A percentile compares a stretch with the other conserved stretches of the same genome.
Evolutionary conservation across 1,140 invertebrate species (phyloP).

Genomic region (Drosophila parabipectinata): DNA sequence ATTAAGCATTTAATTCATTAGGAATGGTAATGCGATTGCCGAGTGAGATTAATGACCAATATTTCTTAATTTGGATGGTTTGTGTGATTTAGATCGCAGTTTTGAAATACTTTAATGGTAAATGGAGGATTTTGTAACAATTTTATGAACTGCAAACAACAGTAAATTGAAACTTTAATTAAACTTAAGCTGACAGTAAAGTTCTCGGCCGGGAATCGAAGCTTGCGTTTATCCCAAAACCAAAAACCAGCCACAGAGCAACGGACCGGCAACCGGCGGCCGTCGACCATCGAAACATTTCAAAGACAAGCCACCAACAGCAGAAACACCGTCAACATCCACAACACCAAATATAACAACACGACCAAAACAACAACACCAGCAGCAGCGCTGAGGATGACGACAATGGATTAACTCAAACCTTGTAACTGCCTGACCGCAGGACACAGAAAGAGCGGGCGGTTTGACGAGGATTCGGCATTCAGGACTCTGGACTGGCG

Average conservation of each 20-base stretch:
- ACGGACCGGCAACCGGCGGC: slow-evolving; percentile 5
- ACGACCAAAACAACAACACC: slow-evolving; percentile 12
- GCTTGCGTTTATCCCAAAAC: slow-evolving; percentile 44
- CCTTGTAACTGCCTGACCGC: slow-evolving; percentile 71
- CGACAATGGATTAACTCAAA: slow-evolving; percentile 70
- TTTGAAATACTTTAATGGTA: neutral
- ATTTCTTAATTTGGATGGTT: neutral
- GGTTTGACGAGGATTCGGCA: neutral
- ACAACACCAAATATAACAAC: slow-evolving; percentile 15
- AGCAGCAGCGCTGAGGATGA: slow-evolving; percentile 33
- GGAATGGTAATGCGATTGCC: slow-evolving; percentile 7
- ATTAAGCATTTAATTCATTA: slow-evolving; percentile 14
- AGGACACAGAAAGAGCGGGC: slow-evolving; percentile 32
- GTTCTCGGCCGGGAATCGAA: neutral
- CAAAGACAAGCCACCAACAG: slow-evolving; percentile 68
- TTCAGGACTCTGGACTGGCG: slow-evolving; percentile 1
- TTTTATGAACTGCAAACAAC: neutral
- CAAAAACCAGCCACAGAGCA: slow-evolving; percentile 60
- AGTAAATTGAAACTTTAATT: slow-evolving; percentile 25
- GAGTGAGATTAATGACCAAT: neutral
- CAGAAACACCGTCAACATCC: slow-evolving; percentile 27
- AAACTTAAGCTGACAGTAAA: slow-evolving; percentile 14
- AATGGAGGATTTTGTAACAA: too few species aligned
- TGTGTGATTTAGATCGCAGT: neutral
- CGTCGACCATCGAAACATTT: slow-evolving; percentile 64